Percentiles rank a stretch among this genome's conserved stretches.
These are phyloP conservation scores for Nothoprocta pentlandii DNA, from an alignment of 2,113 vertebrate species.

Conservation along the genomic window DNA sequence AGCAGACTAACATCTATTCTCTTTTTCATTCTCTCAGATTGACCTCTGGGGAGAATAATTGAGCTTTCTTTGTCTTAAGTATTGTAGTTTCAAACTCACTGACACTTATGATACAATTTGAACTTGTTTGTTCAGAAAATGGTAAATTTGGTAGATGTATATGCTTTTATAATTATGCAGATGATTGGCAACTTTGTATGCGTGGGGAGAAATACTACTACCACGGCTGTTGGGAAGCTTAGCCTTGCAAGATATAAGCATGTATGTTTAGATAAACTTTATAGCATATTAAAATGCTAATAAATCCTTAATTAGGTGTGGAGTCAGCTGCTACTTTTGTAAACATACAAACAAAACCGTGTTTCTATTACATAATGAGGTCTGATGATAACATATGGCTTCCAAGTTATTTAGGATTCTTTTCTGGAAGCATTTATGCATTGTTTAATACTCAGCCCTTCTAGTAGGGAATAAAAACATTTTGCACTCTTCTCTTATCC, in stretches of 20 bases:
- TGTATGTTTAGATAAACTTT: not conserved
- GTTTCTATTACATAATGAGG: not conserved
- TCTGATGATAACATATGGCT: constrained; percentile 45
- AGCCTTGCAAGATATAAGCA: not conserved
- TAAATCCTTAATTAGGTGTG: constrained; percentile 39
- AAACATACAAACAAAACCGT: constrained; percentile 30
- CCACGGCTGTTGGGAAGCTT: not conserved
- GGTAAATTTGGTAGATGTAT: not conserved
- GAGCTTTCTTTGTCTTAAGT: not conserved
- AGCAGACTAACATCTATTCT: not conserved
- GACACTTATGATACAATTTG: not conserved
- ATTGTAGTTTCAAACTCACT: not conserved
- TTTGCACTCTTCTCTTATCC: not conserved
- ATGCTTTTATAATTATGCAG: not conserved
- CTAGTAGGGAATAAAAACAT: constrained; percentile 16
- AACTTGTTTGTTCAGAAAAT: not conserved
- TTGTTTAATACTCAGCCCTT: constrained; percentile 44
- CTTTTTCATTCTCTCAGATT: not conserved
- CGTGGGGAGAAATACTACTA: not conserved
- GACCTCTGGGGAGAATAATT: not conserved
- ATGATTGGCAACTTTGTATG: not conserved
- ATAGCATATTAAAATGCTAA: not conserved
- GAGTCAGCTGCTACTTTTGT: not conserved
- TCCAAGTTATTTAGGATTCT: constrained; percentile 2
- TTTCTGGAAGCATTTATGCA: constrained; percentile 48